Conservation (phyloP, 2,797 vertebrate species). For the Pangasius mekongensis region DNA sequence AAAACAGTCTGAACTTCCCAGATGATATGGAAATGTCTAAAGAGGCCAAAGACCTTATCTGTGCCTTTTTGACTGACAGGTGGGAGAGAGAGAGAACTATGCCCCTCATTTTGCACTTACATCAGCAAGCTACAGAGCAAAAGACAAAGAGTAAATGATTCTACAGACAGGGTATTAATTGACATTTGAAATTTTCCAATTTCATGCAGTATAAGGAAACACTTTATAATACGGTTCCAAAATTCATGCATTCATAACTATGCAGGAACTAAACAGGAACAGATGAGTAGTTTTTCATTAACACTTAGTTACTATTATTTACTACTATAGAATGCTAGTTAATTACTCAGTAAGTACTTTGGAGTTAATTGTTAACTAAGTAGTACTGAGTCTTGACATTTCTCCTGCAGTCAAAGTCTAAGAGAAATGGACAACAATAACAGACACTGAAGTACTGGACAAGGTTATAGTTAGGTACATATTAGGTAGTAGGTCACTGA, state of each 20-base stretch:
- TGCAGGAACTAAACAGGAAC: not conserved
- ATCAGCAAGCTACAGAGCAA: not conserved
- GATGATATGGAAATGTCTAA: slow-evolving; percentile 91
- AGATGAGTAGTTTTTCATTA: not conserved
- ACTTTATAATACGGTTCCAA: not conserved
- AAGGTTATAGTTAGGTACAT: too few relatives aligned
- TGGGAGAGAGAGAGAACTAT: slow-evolving; percentile 55
- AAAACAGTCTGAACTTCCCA: slow-evolving; percentile 89
- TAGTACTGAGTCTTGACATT: not conserved
- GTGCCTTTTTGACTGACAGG: slow-evolving; percentile 95
- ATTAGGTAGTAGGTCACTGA: too few relatives aligned
- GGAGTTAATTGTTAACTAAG: not conserved
- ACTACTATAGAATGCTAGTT: not conserved
- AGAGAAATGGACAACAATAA: not conserved
- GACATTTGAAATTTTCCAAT: not conserved
- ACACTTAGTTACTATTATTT: not conserved
- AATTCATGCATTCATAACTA: not conserved
- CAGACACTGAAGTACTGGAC: too few relatives aligned
- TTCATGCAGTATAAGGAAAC: not conserved
- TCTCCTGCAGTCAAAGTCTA: not conserved
- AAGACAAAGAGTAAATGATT: not conserved
- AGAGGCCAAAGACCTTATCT: slow-evolving; percentile 91
- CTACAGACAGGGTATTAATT: not conserved
- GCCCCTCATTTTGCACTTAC: not conserved
- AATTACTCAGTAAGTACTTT: not conserved